These are phyloP conservation scores for Saguinus imperator DNA, from an alignment of 2,113 vertebrate genomes.

Conservation along the genomic window DNA sequence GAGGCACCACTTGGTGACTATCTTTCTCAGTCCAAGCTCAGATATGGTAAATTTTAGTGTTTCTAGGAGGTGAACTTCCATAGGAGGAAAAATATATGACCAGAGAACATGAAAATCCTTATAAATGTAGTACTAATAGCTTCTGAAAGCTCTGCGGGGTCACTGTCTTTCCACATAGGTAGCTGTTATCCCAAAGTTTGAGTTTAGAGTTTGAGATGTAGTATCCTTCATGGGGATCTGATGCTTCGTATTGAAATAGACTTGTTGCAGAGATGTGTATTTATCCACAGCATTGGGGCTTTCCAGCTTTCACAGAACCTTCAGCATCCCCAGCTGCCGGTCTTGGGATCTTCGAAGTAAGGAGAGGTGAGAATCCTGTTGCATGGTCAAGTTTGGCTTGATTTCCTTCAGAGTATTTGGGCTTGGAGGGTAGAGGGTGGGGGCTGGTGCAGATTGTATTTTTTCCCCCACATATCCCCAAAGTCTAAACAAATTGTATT, in stretches of 20 bases:
- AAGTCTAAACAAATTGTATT: too few species aligned
- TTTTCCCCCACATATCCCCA: not conserved
- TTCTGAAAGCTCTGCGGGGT: constrained; percentile 32
- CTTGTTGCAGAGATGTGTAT: constrained; percentile 75
- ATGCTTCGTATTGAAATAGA: constrained; percentile 63
- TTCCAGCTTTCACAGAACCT: constrained; percentile 78
- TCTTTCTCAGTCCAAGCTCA: constrained; percentile 30
- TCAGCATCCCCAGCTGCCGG: constrained; percentile 73
- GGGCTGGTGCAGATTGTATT: not conserved
- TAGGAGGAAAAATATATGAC: constrained; percentile 11
- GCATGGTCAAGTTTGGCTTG: constrained; percentile 53
- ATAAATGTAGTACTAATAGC: not conserved
- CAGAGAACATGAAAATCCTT: constrained; percentile 47
- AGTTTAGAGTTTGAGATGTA: constrained; percentile 41
- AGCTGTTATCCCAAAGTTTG: constrained; percentile 40
- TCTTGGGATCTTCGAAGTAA: constrained; percentile 80
- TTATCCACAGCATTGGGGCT: constrained; percentile 79
- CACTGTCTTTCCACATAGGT: not conserved
- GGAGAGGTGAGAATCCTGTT: constrained; percentile 76
- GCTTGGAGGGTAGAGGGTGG: constrained; percentile 20
- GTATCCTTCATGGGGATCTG: constrained; percentile 47
- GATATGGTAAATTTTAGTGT: constrained; percentile 46
- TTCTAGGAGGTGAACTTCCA: constrained; percentile 35
- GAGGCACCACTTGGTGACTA: not conserved
- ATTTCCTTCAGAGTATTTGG: constrained; percentile 46